Conservation (phyloP, 2,113 vertebrate genomes). For the Piprites chloris region DNA sequence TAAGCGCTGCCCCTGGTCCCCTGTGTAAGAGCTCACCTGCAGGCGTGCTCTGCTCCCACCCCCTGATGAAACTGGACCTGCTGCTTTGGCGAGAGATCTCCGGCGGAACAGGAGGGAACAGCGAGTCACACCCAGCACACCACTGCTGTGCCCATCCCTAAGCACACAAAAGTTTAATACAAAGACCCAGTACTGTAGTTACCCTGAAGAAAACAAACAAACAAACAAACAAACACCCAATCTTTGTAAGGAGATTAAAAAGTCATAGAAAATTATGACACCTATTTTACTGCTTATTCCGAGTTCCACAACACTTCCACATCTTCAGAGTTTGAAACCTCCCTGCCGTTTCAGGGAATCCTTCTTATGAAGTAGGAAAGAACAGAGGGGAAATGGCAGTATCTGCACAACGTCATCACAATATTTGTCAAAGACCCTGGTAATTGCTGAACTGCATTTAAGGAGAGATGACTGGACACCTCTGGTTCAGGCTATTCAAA, state of each 20-base stretch:
- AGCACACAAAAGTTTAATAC: fast-evolving
- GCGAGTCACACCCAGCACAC: fast-evolving
- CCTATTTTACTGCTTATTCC: not conserved
- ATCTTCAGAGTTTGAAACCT: not conserved
- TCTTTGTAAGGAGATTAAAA: not conserved
- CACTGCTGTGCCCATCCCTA: fast-evolving
- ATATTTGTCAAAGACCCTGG: not conserved
- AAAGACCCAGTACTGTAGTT: fast-evolving
- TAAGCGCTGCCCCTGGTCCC: fast-evolving
- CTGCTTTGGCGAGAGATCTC: fast-evolving
- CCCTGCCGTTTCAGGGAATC: not conserved
- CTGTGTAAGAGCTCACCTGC: fast-evolving
- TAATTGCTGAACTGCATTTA: not conserved
- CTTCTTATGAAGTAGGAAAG: not conserved
- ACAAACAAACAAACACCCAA: fast-evolving
- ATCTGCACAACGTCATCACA: fast-evolving
- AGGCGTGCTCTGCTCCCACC: not conserved
- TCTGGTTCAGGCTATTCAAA: not conserved
- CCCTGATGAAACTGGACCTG: fast-evolving
- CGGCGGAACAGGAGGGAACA: fast-evolving
- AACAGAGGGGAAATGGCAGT: not conserved
- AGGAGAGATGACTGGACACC: not conserved
- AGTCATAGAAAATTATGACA: fast-evolving
- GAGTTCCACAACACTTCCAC: not conserved
- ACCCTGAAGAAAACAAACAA: not conserved